A percentile compares a stretch with the other conserved stretches of the same genome.
Evolutionary conservation across 2,888 invertebrate species (phyloP).

Genomic region (Polydrusus tereticollis): DNA sequence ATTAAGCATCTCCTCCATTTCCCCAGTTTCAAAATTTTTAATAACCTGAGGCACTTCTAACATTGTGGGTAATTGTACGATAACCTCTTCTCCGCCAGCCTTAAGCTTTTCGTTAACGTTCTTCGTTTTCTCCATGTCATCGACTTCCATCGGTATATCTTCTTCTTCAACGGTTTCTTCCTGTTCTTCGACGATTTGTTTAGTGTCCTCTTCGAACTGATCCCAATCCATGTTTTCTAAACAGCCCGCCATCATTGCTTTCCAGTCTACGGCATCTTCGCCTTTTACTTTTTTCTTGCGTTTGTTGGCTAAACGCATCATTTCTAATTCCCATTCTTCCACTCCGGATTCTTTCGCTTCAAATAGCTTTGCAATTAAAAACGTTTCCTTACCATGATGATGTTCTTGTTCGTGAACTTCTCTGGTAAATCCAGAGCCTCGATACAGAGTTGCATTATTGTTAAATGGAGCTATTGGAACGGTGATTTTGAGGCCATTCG

Average conservation of each 20-base stretch:
- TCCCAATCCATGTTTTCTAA: slow-evolving; percentile 73
- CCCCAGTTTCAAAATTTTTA: slow-evolving; percentile 73
- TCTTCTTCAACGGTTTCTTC: slow-evolving; percentile 69
- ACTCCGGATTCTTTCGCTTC: slow-evolving; percentile 65
- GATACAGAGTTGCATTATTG: slow-evolving; percentile 58
- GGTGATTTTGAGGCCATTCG: slow-evolving; percentile 78
- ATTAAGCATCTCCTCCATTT: slow-evolving; percentile 72
- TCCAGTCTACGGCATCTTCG: slow-evolving; percentile 61
- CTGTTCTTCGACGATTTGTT: slow-evolving; percentile 78
- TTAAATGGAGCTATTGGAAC: slow-evolving; percentile 70
- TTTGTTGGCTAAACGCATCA: slow-evolving; percentile 64
- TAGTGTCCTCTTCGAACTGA: slow-evolving; percentile 80
- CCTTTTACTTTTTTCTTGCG: slow-evolving; percentile 63
- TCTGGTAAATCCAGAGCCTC: slow-evolving; percentile 69
- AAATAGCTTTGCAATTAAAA: slow-evolving; percentile 75
- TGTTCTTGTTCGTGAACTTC: slow-evolving; percentile 67
- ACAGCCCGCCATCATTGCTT: slow-evolving; percentile 71
- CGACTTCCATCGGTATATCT: slow-evolving; percentile 68
- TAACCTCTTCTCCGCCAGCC: slow-evolving; percentile 68
- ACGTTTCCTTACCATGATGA: slow-evolving; percentile 64
- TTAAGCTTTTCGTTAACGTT: slow-evolving; percentile 73
- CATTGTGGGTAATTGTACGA: slow-evolving; percentile 73
- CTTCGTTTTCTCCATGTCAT: slow-evolving; percentile 72
- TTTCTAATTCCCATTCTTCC: slow-evolving; percentile 65
- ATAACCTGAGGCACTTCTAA: slow-evolving; percentile 75